Conservation (phyloP, 30 jellyfish, hydroid and myxozoan genomes). For the Chrysaora quinquecirrha region DNA sequence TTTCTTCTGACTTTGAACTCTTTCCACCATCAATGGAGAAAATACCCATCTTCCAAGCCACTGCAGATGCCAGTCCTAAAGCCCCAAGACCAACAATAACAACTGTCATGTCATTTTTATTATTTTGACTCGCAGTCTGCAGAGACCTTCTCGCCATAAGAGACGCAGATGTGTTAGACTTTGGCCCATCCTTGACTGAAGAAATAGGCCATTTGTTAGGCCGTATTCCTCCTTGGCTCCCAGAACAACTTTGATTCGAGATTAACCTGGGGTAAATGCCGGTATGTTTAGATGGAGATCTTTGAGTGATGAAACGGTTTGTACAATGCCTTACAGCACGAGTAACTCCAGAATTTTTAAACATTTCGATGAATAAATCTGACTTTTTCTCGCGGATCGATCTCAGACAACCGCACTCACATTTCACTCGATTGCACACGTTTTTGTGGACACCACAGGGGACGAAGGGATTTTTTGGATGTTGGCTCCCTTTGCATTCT, state of each 20-base stretch:
- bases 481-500: neutral
- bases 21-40: slow-evolving; percentile 3
- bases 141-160: neutral
- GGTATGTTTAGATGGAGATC: neutral
- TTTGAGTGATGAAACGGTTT: neutral
- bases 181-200: neutral
- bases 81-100: slow-evolving; percentile 69
- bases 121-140: neutral
- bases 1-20: neutral
- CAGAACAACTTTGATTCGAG: neutral
- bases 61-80: slow-evolving; percentile 50
- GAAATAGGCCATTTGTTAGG: neutral
- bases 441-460: neutral
- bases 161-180: neutral
- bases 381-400: neutral
- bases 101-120: neutral
- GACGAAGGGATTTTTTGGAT: neutral
- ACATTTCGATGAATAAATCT: neutral
- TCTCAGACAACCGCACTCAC: too few species aligned
- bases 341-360: neutral
- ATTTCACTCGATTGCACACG: neutral
- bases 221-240: neutral
- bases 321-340: slow-evolving; percentile 3
- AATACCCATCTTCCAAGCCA: slow-evolving; percentile 8
- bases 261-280: neutral